Evolutionary conservation across 2,113 vertebrate species (phyloP).

Genomic region (Larimichthys crocea): DNA sequence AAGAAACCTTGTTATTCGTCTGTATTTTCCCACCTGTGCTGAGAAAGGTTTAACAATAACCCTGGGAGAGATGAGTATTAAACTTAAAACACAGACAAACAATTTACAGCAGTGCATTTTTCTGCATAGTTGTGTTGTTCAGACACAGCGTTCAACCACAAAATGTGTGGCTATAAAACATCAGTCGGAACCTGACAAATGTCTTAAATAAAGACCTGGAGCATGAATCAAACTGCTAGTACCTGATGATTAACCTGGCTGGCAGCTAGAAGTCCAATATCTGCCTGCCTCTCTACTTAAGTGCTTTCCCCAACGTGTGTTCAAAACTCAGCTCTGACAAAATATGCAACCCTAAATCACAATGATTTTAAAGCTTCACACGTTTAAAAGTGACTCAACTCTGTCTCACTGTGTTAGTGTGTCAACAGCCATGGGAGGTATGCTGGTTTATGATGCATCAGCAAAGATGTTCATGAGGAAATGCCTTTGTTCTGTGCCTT

Average conservation of each 20-base stretch:
- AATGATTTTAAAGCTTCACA: constrained; percentile 20
- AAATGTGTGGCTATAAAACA: constrained; percentile 80
- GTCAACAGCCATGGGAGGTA: constrained; percentile 35
- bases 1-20: background rate
- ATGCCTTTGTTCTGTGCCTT: constrained; percentile 44
- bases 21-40: constrained; percentile 30
- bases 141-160: constrained; percentile 74
- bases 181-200: constrained; percentile 70
- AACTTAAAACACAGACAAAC: constrained; percentile 50
- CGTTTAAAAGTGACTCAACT: constrained; percentile 23
- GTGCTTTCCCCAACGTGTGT: constrained; percentile 34
- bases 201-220: constrained; percentile 74
- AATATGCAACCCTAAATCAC: constrained; percentile 13
- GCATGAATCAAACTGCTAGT: constrained; percentile 73
- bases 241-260: constrained; percentile 78
- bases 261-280: constrained; percentile 58
- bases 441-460: background rate
- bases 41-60: constrained; percentile 22
- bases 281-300: constrained; percentile 23
- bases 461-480: constrained; percentile 35
- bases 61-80: constrained; percentile 7
- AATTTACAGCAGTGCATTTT: constrained; percentile 70
- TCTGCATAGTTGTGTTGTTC: constrained; percentile 72
- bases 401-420: constrained; percentile 39
- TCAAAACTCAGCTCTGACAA: constrained; percentile 11